Base-by-base conservation (phyloP, 2,888 invertebrate genomes). In the Eilema griseolum region DNA sequence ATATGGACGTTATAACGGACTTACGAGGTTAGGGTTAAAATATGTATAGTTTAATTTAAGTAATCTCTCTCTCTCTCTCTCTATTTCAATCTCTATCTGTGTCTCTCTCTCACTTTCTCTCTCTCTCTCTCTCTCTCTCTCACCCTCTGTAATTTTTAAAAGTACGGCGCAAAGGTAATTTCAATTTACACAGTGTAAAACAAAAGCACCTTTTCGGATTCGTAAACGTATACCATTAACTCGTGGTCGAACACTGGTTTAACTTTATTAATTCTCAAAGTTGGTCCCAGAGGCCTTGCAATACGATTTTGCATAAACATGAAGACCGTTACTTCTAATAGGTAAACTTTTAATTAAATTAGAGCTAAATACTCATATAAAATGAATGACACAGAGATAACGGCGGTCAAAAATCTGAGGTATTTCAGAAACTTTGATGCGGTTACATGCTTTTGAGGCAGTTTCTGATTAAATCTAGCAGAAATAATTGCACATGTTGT, bases 301-400 rank as follows among this genome's bases (percentile, higher is more conserved):
- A 62, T 67, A 71, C 69, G 70, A 77, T 78, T 78, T 79, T 85
- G 81, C 85, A 85, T 85, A 85, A 86, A 85, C 85, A 83, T 85
- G 83, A 83, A 67, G 74, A 62, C 68, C 57, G 73, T 78, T 78
- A 76, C 64, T 71, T 74, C 69, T 81, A 82, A 83, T 79, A 77
- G 81, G 57, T 67, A 67, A 87, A 87, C 82, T 87, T 87, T 85
- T 87, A 85, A 87, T 87, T 86, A 86, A 86, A 83, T 77, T 71
- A 80, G 60, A 67, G 70, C 73, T 82, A 73, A 75, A 74, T 68
- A 73, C 66, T 74, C 67, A 67, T 62, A 56, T 70, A 66, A 2
- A 75, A 72, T 57, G 14, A 73, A 73, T 61, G 69, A 31, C 10
- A 52, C 10, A 52, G 31, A 62, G 33, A 57, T 62, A 66, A 71